Conservation (phyloP, 1,140 invertebrate species). For the Pectinophora gossypiella region DNA sequence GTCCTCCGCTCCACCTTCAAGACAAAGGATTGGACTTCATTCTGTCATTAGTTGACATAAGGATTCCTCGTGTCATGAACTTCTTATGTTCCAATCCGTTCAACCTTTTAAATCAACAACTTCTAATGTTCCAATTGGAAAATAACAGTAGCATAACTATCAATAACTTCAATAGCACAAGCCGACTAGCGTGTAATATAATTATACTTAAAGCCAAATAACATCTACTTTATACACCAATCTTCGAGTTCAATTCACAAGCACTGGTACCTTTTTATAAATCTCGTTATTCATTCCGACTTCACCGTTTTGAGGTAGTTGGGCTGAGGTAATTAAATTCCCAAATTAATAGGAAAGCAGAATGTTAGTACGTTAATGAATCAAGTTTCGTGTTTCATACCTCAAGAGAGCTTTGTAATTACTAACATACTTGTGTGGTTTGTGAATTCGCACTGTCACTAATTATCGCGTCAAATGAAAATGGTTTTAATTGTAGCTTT, state of each 20-base stretch:
- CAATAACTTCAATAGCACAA: no score
- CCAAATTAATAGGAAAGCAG: conserved; percentile 53
- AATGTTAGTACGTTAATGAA: conserved; percentile 26
- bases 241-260: conserved; percentile 32
- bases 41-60: no score
- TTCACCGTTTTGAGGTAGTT: conserved; percentile 17
- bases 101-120: no score
- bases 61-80: no score
- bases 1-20: conserved; percentile 12
- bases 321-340: conserved; percentile 44
- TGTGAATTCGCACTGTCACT: conserved; percentile 51
- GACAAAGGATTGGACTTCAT: conserved; percentile 1
- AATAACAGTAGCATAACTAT: no score
- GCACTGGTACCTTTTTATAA: no score
- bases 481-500: conserved; percentile 56
- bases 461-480: conserved; percentile 36
- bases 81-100: no score
- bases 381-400: conserved; percentile 38
- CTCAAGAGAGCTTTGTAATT: conserved; percentile 45
- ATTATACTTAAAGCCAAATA: no score
- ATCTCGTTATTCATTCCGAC: neutral
- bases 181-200: no score
- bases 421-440: conserved; percentile 31
- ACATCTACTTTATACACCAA: conserved; percentile 38
- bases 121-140: no score